Evolutionary conservation across 2,888 invertebrate species (phyloP).

Genomic region (Platycheirus rosarum): DNA sequence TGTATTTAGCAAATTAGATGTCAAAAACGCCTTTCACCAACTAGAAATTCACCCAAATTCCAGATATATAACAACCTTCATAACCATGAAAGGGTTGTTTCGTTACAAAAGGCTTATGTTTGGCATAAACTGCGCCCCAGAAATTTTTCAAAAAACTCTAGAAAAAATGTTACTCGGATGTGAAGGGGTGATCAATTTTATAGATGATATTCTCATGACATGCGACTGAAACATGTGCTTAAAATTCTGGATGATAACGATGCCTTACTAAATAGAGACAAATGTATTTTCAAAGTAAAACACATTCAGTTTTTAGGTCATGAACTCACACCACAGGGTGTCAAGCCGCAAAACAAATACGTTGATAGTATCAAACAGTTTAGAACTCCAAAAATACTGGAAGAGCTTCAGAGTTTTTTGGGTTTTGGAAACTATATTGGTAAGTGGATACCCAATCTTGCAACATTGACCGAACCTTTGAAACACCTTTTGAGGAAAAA

Average conservation of each 20-base stretch:
- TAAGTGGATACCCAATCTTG: constrained; percentile 29
- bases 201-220: constrained; percentile 78
- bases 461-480: constrained; percentile 19
- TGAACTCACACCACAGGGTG: constrained; percentile 75
- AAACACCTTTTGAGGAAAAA: constrained; percentile 37
- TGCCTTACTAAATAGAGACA: constrained; percentile 20
- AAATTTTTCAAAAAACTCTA: constrained; percentile 77
- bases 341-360: constrained; percentile 73
- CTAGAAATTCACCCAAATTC: constrained; percentile 77
- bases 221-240: not conserved
- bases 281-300: constrained; percentile 32
- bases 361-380: constrained; percentile 17
- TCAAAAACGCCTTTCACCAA: constrained; percentile 80
- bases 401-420: constrained; percentile 35
- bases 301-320: constrained; percentile 76
- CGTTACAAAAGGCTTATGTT: constrained; percentile 22
- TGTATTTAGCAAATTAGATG: constrained; percentile 77
- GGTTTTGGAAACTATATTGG: constrained; percentile 30
- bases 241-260: constrained; percentile 19
- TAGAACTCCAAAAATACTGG: constrained; percentile 19
- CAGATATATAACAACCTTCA: constrained; percentile 77
- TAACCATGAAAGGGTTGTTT: constrained; percentile 78
- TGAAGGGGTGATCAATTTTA: constrained; percentile 78
- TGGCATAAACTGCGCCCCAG: constrained; percentile 24
- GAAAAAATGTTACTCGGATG: constrained; percentile 69